Percentiles rank a stretch among this genome's conserved stretches.
Evolutionary conservation across 2,888 invertebrate species (phyloP).

Genomic region (Piscicola geometra): DNA sequence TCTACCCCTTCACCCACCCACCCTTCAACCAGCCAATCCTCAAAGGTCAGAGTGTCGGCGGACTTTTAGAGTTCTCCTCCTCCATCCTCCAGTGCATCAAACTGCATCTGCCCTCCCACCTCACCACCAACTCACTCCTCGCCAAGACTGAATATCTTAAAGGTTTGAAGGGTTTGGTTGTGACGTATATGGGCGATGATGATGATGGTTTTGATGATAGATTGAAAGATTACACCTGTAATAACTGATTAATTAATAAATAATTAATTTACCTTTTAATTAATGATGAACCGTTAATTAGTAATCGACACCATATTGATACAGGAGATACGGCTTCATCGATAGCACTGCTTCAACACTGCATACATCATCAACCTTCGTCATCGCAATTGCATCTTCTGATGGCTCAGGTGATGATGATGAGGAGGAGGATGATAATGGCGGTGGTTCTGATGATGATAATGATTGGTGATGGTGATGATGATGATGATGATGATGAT

Average conservation of each 20-base stretch:
- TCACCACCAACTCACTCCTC: neutral
- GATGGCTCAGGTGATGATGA: constrained; percentile 62
- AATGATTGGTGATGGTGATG: constrained; percentile 1
- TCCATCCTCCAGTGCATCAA: constrained; percentile 12
- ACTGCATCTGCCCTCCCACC: neutral
- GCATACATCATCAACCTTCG: constrained; percentile 72
- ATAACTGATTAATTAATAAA: too few species aligned
- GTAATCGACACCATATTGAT: too few species aligned
- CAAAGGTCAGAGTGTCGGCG: constrained; percentile 12
- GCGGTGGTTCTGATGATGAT: neutral
- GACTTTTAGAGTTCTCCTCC: neutral
- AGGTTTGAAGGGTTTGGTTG: constrained; percentile 6
- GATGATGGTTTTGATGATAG: too few species aligned
- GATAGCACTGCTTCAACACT: constrained; percentile 67
- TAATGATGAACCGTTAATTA: too few species aligned
- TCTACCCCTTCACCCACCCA: too few species aligned
- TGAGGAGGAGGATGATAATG: neutral
- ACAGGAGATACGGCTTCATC: constrained; percentile 70
- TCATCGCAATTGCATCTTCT: constrained; percentile 78
- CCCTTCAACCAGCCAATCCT: constrained; percentile 20
- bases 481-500: constrained; percentile 12
- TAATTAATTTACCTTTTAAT: too few species aligned
- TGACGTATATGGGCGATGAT: too few species aligned
- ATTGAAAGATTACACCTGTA: too few species aligned
- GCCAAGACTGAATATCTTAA: constrained; percentile 15